phyloP scores from a whole-genome alignment of 2,797 vertebrate species.

The Echeneis naucrates region DNA sequence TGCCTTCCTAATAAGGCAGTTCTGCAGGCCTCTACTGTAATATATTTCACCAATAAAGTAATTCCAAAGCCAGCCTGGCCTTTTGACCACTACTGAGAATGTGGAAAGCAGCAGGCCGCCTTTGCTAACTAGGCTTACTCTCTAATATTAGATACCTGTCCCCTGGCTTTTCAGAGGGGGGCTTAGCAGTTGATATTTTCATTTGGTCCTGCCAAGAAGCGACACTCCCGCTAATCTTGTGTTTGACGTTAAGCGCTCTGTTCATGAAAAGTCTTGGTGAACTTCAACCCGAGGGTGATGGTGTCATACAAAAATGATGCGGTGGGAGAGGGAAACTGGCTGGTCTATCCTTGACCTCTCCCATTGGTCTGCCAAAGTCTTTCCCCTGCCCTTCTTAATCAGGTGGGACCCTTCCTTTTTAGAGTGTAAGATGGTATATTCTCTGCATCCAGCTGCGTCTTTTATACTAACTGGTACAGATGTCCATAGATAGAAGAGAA shows the following conservation, averaged over 20 bases:
- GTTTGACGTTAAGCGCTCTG: conserved; percentile 90
- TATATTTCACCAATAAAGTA: conserved; percentile 86
- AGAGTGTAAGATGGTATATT: conserved; percentile 68
- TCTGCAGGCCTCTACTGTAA: conserved; percentile 86
- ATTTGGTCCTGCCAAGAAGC: conserved; percentile 89
- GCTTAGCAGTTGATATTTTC: conserved; percentile 94
- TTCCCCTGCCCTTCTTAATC: conserved; percentile 84
- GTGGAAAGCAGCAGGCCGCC: conserved; percentile 79
- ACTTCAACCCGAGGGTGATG: conserved; percentile 88
- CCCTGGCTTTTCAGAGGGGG: conserved; percentile 85
- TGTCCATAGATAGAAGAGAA: conserved; percentile 39
- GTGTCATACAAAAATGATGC: conserved; percentile 87
- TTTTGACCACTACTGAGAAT: conserved; percentile 80
- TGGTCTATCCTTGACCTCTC: conserved; percentile 86
- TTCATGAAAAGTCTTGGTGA: conserved; percentile 92
- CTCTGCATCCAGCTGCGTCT: conserved; percentile 70
- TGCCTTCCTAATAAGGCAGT: conserved; percentile 85
- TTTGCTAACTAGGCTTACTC: conserved; percentile 86
- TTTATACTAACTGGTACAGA: conserved; percentile 64
- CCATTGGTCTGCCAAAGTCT: conserved; percentile 83
- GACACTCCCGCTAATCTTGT: conserved; percentile 92
- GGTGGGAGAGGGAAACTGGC: conserved; percentile 75
- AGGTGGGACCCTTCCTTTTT: conserved; percentile 82
- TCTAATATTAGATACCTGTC: conserved; percentile 91
- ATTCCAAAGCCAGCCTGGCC: conserved; percentile 79